Evolutionary conservation across 2,113 vertebrate species (phyloP).

Genomic region (Cheirogaleus medius): DNA sequence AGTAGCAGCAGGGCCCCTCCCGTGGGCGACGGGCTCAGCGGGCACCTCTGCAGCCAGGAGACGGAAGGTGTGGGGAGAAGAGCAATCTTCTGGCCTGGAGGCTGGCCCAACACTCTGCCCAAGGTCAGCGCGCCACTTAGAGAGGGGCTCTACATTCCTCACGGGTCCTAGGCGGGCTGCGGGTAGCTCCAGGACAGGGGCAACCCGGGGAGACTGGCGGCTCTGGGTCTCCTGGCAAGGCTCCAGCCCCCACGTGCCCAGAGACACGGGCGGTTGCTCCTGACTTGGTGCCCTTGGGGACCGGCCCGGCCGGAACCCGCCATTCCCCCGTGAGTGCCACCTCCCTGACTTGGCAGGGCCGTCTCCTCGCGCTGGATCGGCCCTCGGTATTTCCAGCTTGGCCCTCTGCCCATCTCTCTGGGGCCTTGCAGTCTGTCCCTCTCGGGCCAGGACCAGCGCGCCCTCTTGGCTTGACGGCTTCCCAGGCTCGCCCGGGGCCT

Average conservation of each 20-base stretch:
- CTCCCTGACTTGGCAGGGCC: constrained; percentile 66
- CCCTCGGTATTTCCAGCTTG: constrained; percentile 66
- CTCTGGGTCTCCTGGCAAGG: constrained; percentile 65
- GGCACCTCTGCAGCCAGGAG: not conserved
- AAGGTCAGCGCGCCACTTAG: not conserved
- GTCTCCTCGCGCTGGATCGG: constrained; percentile 36
- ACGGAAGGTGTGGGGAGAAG: not conserved
- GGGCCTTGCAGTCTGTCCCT: constrained; percentile 57
- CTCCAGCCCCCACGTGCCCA: constrained; percentile 59
- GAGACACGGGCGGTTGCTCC: constrained; percentile 50
- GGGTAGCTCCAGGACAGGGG: not conserved
- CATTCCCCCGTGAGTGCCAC: constrained; percentile 36
- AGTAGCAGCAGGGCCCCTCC: fast-evolving
- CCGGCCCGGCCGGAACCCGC: constrained; percentile 59
- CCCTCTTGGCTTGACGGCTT: not conserved
- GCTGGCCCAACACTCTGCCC: not conserved
- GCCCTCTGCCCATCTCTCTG: constrained; percentile 37
- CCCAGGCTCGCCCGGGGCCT: not conserved
- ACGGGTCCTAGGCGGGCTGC: not conserved
- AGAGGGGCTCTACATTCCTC: not conserved
- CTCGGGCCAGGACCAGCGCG: not conserved
- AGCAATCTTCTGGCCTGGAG: not conserved
- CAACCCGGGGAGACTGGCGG: constrained; percentile 53
- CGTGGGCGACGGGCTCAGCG: fast-evolving
- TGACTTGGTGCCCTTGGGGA: constrained; percentile 48